phyloP scores from a whole-genome alignment of 2,113 vertebrate genomes.

The Tetrao urogallus region DNA sequence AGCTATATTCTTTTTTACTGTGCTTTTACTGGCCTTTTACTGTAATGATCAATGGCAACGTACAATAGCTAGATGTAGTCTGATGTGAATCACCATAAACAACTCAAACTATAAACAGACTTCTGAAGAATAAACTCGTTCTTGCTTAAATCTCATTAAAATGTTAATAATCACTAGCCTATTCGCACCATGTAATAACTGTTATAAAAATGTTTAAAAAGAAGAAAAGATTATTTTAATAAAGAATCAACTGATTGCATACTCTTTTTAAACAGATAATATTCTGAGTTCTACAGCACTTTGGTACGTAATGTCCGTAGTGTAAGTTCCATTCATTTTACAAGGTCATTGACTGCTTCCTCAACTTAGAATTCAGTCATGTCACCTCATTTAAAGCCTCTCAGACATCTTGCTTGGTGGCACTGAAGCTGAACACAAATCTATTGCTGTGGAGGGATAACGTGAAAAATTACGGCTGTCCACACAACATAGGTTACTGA shows the following conservation, averaged over 20 bases:
- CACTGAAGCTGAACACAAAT: not conserved
- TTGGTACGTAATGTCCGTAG: not conserved
- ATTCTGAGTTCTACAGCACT: not conserved
- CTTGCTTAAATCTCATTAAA: not conserved
- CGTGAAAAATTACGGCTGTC: not conserved
- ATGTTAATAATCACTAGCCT: not conserved
- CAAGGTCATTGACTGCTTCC: not conserved
- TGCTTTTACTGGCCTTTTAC: not conserved
- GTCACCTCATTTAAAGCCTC: not conserved
- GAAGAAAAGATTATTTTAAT: not conserved
- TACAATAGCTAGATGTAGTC: not conserved
- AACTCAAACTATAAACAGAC: not conserved
- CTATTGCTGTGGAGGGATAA: not conserved
- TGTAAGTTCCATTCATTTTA: not conserved
- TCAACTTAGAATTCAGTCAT: not conserved
- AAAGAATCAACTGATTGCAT: not conserved
- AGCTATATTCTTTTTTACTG: not conserved
- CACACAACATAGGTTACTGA: not conserved
- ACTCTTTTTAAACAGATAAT: not conserved
- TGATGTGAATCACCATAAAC: not conserved
- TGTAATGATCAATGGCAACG: not conserved
- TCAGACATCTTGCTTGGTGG: not conserved
- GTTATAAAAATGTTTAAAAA: not conserved
- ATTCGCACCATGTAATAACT: not conserved
- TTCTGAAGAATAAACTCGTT: not conserved